Conservation (phyloP, 2,888 invertebrate genomes). For the Limenitis arthemis region DNA sequence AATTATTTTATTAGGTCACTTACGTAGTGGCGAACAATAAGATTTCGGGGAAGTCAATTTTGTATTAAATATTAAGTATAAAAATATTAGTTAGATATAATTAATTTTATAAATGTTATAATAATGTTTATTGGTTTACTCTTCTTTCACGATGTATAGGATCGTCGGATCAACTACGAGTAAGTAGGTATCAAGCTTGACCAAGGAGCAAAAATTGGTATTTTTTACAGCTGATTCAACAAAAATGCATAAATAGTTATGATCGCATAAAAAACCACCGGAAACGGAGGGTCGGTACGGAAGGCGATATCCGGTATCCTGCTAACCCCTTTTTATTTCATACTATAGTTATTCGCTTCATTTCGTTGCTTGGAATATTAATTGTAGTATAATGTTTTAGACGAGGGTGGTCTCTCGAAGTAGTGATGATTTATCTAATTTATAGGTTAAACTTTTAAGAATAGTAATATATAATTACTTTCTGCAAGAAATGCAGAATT, state of each 20-base stretch:
- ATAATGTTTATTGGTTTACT: no score
- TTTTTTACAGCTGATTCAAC: conserved; percentile 15
- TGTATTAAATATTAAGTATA: no score
- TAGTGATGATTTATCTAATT: conserved; percentile 11
- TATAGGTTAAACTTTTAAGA: conserved; percentile 1
- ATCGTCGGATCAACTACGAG: no score
- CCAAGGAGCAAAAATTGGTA: background rate
- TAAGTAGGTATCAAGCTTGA: background rate
- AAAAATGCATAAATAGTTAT: conserved; percentile 14
- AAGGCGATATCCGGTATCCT: conserved; percentile 65
- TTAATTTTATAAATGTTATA: no score
- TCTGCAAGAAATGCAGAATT: no score
- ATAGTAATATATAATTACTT: background rate
- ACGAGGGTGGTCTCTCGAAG: conserved; percentile 20
- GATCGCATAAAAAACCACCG: conserved; percentile 28
- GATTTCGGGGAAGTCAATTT: no score
- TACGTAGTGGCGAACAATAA: no score
- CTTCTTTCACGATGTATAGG: no score
- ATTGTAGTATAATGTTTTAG: conserved; percentile 32
- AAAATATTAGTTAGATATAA: no score
- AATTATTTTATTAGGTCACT: no score
- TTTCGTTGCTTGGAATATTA: conserved; percentile 56
- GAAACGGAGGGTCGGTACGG: conserved; percentile 56
- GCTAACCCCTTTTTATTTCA: conserved; percentile 62
- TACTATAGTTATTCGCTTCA: conserved; percentile 63